A percentile compares a stretch with the other conserved stretches of the same genome.
Evolutionary conservation across 2,888 invertebrate genomes (phyloP).

Genomic region (Parapristionchus giblindavisi): DNA sequence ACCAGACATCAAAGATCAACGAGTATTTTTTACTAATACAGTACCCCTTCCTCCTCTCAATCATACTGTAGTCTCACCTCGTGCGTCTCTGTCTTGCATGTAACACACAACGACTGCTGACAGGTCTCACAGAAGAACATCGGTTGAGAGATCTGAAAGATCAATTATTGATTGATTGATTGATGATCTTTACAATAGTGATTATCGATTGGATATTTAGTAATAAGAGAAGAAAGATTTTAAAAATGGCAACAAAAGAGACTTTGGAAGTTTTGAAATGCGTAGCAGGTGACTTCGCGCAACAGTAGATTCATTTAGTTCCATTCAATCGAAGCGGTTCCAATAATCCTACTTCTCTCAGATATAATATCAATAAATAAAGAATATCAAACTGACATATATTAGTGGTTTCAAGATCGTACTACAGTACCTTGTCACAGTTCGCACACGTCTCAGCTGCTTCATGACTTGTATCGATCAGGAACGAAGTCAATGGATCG

Average conservation of each 20-base stretch:
- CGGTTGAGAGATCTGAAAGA: constrained; percentile 71
- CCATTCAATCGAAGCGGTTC: background rate
- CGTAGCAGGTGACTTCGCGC: no score
- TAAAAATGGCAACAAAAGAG: no score
- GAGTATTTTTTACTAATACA: no score
- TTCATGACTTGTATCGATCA: constrained; percentile 79
- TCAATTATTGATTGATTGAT: constrained; percentile 1
- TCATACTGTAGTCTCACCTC: no score
- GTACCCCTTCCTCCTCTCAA: no score
- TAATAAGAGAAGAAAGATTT: no score
- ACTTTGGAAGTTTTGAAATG: no score
- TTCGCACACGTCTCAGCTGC: constrained; percentile 82
- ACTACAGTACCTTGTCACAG: constrained; percentile 74
- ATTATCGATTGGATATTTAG: no score
- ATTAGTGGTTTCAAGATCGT: background rate
- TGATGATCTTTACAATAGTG: background rate
- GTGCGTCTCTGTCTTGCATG: constrained; percentile 80
- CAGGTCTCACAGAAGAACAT: constrained; percentile 85
- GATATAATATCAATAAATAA: background rate
- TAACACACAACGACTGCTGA: constrained; percentile 80
- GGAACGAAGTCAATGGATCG: constrained; percentile 79
- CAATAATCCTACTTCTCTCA: background rate
- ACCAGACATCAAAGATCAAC: no score
- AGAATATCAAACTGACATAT: background rate
- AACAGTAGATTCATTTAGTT: no score